Evolutionary conservation across 2,888 invertebrate species (phyloP).

Genomic region (Drosophila heteroneura): DNA sequence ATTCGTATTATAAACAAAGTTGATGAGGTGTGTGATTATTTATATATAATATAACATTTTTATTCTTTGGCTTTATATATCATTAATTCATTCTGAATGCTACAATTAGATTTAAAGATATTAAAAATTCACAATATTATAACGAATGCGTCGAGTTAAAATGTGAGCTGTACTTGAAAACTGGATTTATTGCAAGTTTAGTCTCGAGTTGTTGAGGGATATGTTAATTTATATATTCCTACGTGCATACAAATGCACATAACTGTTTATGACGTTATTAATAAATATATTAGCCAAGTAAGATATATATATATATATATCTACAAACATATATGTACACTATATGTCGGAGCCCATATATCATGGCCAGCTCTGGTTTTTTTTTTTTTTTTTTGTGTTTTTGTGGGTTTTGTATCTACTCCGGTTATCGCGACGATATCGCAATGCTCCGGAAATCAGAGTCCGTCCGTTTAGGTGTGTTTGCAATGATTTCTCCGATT

Average conservation of each 20-base stretch:
- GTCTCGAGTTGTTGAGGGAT: not conserved
- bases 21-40: not conserved
- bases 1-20: not conserved
- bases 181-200: not conserved
- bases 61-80: not conserved
- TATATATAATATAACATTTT: too few relatives aligned
- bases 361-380: not conserved
- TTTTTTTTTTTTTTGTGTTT: constrained; percentile 1
- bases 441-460: constrained; percentile 64
- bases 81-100: not conserved
- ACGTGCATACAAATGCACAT: not conserved
- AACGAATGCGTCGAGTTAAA: not conserved
- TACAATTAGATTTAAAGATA: not conserved
- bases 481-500: constrained; percentile 72
- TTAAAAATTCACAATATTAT: not conserved
- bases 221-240: not conserved
- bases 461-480: constrained; percentile 62
- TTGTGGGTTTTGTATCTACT: constrained; percentile 33
- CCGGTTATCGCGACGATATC: constrained; percentile 70
- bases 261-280: not conserved
- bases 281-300: not conserved
- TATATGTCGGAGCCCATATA: not conserved
- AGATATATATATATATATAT: not conserved
- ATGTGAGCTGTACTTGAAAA: not conserved
- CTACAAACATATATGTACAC: not conserved